Evolutionary conservation across 2,888 invertebrate genomes (phyloP), one percentile per base, ranked within the genome.

Genomic region (Eupithecia dodoneata): DNA sequence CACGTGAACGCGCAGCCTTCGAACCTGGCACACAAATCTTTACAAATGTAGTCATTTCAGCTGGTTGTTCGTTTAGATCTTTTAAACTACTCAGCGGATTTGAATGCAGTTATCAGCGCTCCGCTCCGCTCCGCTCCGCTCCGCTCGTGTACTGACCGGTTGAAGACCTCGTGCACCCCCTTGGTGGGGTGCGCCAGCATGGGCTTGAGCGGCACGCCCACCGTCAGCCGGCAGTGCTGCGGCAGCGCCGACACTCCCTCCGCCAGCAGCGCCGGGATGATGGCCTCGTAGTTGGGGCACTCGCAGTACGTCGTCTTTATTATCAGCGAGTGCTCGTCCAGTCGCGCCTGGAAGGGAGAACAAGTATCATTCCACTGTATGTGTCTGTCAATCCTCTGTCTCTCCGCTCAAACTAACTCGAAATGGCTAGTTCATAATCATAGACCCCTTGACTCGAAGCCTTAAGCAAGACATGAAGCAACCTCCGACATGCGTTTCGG

Each of bases 111-210:
- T 30, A 30, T 30, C 30, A 30, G 30, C 30, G 30, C 30, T 30
- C 30, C 30, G 0, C n/a, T 5, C n/a, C 30, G 0, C n/a, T 5
- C n/a, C 30, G 30, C 30, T 30, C 30, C 30, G 30, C 30, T 30
- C 30, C 30, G 0, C n/a, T 5, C n/a, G 71, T 18, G 2, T 12
- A 9, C 44, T 77, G 91, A 96, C 86, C 98, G 96, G 78, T 96
- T 96, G 74, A 99, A 92, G 5, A 99, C 97, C 90, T 99, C 99
- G 80, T 97, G 96, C 2, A 99, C 97, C 4, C 99, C 99, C 90
- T 98, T 98, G 0, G 99, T 99, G 4, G 99, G 99, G 89, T 99
- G 99, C 0, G 99, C 99, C 87, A 99, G 95, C 99, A 99, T 99
- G 0, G 99, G 99, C 90, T 99, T 98, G 81, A 99, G 95, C 13